A percentile compares a stretch with the other conserved stretches of the same genome.
These are phyloP conservation scores for Pseudococcus viburni DNA, from an alignment of 2,888 invertebrate genomes.

Conservation along the genomic window DNA sequence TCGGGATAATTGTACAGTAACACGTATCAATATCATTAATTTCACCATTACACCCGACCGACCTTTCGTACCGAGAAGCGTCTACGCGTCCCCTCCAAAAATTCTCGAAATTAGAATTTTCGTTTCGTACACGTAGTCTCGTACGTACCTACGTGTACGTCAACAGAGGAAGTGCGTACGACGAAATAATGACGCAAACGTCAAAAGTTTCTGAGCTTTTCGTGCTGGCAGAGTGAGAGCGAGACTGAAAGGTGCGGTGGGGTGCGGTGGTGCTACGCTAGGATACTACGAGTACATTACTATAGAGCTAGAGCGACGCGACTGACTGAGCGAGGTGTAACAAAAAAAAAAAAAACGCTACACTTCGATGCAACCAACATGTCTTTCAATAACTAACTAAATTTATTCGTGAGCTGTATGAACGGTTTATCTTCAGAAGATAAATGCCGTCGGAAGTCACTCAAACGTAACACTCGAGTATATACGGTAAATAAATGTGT, in stretches of 20 bases:
- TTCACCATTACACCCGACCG: background rate
- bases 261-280: background rate
- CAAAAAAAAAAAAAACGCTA: background rate
- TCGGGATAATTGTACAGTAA: background rate
- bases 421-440: constrained; percentile 29
- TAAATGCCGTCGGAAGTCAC: constrained; percentile 34
- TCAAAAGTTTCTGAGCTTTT: constrained; percentile 28
- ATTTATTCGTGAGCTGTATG: constrained; percentile 32
- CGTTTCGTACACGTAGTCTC: background rate
- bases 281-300: too few species aligned
- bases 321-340: too few species aligned
- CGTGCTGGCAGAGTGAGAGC: background rate
- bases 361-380: constrained; percentile 45
- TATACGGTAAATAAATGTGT: constrained; percentile 29
- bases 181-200: constrained; percentile 11
- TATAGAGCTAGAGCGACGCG: background rate
- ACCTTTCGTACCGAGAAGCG: background rate
- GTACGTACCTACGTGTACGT: background rate
- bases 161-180: background rate
- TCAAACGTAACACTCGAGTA: constrained; percentile 44
- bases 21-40: constrained; percentile 45
- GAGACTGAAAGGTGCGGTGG: background rate
- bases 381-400: constrained; percentile 51
- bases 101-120: background rate
- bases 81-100: background rate